A percentile compares a stretch with the other conserved stretches of the same genome.
Conservation (phyloP, 1,140 invertebrate genomes). For the Polypedilum pembai region DNA sequence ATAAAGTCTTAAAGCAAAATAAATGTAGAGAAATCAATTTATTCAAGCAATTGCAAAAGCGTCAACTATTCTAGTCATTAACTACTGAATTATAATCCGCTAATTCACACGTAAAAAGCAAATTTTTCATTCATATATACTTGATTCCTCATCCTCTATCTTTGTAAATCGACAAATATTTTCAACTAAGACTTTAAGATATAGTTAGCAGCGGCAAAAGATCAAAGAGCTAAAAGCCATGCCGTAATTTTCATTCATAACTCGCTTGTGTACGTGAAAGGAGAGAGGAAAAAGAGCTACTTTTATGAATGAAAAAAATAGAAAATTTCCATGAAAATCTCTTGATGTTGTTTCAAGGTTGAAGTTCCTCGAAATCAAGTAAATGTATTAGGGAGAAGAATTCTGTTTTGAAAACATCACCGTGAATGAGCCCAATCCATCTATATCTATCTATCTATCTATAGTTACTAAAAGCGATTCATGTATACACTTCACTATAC, state of each 20-base stretch:
- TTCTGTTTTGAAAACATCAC: neutral
- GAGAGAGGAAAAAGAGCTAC: neutral
- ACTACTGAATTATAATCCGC: neutral
- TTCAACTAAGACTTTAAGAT: neutral
- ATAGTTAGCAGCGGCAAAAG: neutral
- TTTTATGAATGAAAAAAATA: conserved; percentile 24
- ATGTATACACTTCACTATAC: neutral
- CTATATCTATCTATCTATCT: neutral
- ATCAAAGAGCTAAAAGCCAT: conserved; percentile 9
- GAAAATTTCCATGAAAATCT: neutral
- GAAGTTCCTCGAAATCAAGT: conserved; percentile 14
- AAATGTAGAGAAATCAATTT: too few species aligned
- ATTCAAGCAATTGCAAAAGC: too few species aligned
- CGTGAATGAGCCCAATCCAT: neutral
- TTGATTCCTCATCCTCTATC: neutral
- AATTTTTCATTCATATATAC: neutral
- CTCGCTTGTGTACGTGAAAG: neutral
- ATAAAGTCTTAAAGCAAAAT: too few species aligned
- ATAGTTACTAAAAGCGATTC: neutral
- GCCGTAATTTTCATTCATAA: conserved; percentile 26
- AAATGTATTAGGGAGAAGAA: neutral
- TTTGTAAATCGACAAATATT: neutral
- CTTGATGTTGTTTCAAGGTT: conserved; percentile 15
- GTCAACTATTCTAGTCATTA: too few species aligned
- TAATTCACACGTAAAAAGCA: neutral